phyloP scores from a whole-genome alignment of 2,888 invertebrate species.

The Philhelius pedissequus region DNA sequence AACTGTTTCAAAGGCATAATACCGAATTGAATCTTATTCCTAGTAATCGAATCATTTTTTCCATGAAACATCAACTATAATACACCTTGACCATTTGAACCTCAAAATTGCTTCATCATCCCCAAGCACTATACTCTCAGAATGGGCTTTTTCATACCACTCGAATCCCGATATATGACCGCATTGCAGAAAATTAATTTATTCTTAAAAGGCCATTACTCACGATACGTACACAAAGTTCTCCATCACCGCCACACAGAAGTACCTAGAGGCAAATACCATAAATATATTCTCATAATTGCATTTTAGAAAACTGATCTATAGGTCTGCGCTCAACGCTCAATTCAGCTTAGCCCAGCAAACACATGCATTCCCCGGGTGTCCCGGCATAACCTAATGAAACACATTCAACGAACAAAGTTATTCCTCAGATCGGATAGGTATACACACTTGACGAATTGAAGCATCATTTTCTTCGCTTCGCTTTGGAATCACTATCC shows the following conservation, averaged over 20 bases:
- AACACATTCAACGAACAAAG: slow-evolving; percentile 21
- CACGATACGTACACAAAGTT: slow-evolving; percentile 13
- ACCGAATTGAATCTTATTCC: too few species aligned
- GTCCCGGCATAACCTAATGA: slow-evolving; percentile 45
- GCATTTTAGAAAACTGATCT: slow-evolving; percentile 47
- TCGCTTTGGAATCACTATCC: slow-evolving; percentile 38
- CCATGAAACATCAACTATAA: not conserved
- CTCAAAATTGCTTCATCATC: not conserved
- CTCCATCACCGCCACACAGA: slow-evolving; percentile 18
- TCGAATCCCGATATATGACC: not conserved
- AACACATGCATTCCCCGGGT: too few species aligned
- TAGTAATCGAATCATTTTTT: not conserved
- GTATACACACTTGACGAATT: slow-evolving; percentile 54
- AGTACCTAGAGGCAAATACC: slow-evolving; percentile 52
- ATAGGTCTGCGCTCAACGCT: too few species aligned
- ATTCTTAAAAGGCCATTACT: slow-evolving; percentile 46
- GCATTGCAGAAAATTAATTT: not conserved
- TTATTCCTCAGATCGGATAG: not conserved
- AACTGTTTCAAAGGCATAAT: too few species aligned
- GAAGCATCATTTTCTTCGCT: slow-evolving; percentile 46
- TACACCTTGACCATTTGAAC: not conserved
- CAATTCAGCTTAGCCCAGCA: too few species aligned
- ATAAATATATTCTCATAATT: slow-evolving; percentile 62
- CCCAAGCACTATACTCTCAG: not conserved
- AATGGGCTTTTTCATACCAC: too few species aligned